These are phyloP conservation scores for Oplegnathus fasciatus DNA, from an alignment of 2,113 vertebrate genomes.

Conservation along the genomic window DNA sequence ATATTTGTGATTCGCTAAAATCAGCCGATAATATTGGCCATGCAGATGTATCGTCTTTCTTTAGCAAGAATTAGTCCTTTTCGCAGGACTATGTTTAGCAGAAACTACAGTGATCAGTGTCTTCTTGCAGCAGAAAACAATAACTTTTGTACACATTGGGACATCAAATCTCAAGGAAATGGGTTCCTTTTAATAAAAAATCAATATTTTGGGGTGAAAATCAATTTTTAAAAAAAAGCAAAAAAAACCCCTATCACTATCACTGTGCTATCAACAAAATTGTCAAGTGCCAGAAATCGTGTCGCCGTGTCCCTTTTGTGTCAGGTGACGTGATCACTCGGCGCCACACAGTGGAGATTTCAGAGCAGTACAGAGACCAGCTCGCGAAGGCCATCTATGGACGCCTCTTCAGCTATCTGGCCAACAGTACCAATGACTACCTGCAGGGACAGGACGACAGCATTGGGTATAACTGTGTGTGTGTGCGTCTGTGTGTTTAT, in stretches of 20 bases:
- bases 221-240: not conserved
- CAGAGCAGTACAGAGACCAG: slow-evolving; percentile 91
- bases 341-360: slow-evolving; percentile 88
- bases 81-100: not conserved
- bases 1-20: not conserved
- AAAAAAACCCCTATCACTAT: not conserved
- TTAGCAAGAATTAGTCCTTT: not conserved
- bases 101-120: not conserved
- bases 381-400: slow-evolving; percentile 92
- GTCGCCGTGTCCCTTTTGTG: not conserved
- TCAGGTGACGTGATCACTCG: slow-evolving; percentile 91
- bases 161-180: not conserved
- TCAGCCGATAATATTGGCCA: not conserved
- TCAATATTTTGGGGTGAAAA: not conserved
- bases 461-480: slow-evolving; percentile 83
- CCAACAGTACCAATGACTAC: slow-evolving; percentile 90
- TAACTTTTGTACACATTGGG: not conserved
- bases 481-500: not conserved
- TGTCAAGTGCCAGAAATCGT: not conserved
- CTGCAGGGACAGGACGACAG: slow-evolving; percentile 89
- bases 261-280: not conserved
- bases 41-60: not conserved
- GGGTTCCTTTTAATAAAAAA: not conserved
- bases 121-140: not conserved
- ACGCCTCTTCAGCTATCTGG: slow-evolving; percentile 93